These are phyloP conservation scores for Orchestia grillus DNA, from an alignment of 1,140 invertebrate species.

Conservation along the genomic window DNA sequence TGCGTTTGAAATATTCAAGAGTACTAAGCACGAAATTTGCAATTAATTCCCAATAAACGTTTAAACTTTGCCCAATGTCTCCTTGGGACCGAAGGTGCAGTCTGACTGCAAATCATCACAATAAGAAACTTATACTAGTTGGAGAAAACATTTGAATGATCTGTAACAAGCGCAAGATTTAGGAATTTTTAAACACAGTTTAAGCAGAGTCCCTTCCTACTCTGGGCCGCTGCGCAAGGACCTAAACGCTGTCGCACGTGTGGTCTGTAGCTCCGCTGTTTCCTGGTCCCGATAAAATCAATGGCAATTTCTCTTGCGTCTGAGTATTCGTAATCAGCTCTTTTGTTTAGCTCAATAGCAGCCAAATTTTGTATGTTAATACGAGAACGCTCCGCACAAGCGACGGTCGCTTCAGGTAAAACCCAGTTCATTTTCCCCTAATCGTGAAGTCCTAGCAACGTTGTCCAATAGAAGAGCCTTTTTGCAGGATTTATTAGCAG, in stretches of 20 bases:
- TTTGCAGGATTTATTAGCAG: slow-evolving; percentile 36
- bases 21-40: no score
- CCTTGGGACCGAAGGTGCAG: no score
- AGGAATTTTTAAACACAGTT: background rate
- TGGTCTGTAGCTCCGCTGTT: slow-evolving; percentile 36
- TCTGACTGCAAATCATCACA: background rate
- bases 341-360: slow-evolving; percentile 56
- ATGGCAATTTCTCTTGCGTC: slow-evolving; percentile 39
- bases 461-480: slow-evolving; percentile 31
- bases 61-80: no score
- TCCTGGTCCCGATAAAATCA: slow-evolving; percentile 43
- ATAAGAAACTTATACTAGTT: background rate
- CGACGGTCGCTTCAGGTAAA: slow-evolving; percentile 27
- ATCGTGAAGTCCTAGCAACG: background rate
- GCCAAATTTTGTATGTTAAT: slow-evolving; percentile 52
- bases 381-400: background rate
- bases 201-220: background rate
- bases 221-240: background rate
- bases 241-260: slow-evolving; percentile 21
- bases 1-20: no score
- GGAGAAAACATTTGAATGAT: background rate
- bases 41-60: no score
- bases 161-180: background rate
- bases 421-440: slow-evolving; percentile 42
- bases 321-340: slow-evolving; percentile 41